Evolutionary conservation across 2,113 vertebrate species (phyloP).

Genomic region (Mormoops blainvillei): DNA sequence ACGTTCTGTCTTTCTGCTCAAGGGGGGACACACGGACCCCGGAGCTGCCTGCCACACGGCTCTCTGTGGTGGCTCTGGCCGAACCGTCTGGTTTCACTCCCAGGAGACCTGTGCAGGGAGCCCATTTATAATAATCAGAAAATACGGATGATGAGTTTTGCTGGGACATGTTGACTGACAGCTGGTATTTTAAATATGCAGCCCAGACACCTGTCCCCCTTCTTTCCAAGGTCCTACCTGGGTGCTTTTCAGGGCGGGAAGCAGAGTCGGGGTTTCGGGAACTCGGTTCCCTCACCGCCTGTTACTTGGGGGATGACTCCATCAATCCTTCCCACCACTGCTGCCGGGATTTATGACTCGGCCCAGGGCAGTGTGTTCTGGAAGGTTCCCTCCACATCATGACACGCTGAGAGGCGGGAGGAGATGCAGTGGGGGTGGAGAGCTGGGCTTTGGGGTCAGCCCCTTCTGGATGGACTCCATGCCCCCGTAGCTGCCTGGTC

Average conservation of each 20-base stretch:
- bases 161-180: neutral
- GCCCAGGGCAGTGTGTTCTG: neutral
- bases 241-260: neutral
- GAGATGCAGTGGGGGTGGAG: accelerated
- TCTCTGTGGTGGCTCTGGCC: neutral
- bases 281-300: accelerated
- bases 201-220: neutral
- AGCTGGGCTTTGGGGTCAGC: neutral
- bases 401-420: accelerated
- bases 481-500: neutral
- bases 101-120: neutral
- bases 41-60: neutral
- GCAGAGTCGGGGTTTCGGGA: neutral
- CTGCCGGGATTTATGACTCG: neutral
- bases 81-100: neutral
- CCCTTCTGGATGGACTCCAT: accelerated
- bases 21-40: accelerated
- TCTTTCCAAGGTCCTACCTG: neutral
- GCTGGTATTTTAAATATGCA: constrained; percentile 32
- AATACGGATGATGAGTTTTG: neutral
- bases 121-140: neutral
- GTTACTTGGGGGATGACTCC: accelerated
- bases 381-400: neutral
- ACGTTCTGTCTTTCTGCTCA: neutral
- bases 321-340: accelerated